Base-by-base conservation (phyloP, 1,140 invertebrate genomes). In the Saccostrea echinata region DNA sequence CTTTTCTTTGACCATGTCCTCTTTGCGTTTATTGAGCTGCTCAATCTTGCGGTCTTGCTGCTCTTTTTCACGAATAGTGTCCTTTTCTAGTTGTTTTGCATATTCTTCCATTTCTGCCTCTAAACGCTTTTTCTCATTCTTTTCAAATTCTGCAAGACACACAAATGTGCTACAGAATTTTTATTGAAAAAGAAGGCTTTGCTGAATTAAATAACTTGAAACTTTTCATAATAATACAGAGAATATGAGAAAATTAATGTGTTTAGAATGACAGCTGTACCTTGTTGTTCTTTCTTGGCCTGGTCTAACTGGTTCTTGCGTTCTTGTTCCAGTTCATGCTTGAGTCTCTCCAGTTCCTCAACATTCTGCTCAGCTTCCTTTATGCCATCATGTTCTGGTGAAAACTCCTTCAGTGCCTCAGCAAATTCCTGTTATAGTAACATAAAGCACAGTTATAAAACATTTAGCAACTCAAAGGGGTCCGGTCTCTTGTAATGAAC, bases 11-110 rank as follows among this genome's bases (percentile, higher is more conserved):
- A 94, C 84, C 82, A 94, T 84, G 33, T 94, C 93, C 33, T 94
- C 94, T 84, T 94, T 94, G 18, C 94, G 90, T 88, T 93, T 92
- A 82, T 90, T 92, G 13, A 94, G 90, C 27, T 90, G 68, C n/a
- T 93, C 91, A 4, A 94, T 83, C 53, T 92, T 94, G 30, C 90
- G 84, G 61, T 94, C 90, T 64, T 92, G 90, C 84, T 92, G 92
- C 21, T 92, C 92, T 76, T 94, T 92, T 76, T 94, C 93, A 84
- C 86, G 85, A 27, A 90, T 55, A 33, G 92, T 93, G 86, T 94
- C 94, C 11, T 90, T 87, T 87, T 94, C 94, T 21, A 94, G 85
- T 52, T 93, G 88, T 55, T 91, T 84, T 13, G 92, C 90, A 90
- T 91, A 94, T 0, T 80, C 85, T n/a, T 89, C 88, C 89, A 94